Base-by-base conservation (phyloP, 2,113 vertebrate species). In the Porphyrio hochstetteri region DNA sequence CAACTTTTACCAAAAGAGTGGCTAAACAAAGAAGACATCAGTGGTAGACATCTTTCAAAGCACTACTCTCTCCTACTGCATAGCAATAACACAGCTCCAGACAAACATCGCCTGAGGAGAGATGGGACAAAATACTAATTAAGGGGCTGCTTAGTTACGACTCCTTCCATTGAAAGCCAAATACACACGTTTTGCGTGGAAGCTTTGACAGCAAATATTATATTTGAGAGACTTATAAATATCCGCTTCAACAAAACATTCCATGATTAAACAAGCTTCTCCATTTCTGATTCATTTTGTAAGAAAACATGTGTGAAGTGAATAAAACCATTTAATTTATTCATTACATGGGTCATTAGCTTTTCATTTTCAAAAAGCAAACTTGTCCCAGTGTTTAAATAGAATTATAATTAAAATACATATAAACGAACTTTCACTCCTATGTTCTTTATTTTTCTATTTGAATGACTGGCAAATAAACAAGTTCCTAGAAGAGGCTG, bases 361-460 rank as follows among this genome's bases (percentile, higher is more conserved):
- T 92, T 96, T 93, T 94, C 36, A 81, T 88, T 88, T 93, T 75
- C 86, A 81, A 77, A 91, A 94, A 88, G 33, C 25, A 92, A 88
- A 85, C 44, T 23, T 93, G 36, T 78, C 71, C 61, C 44, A 92
- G 33, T 50, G 46, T 75, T 81, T 70, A 94, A 46, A 25, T 86
- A 52, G 55, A 77, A 83, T 78, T 90, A 59, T 70, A 86, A 94
- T 81, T 82, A 91, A 93, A 92, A 87, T 65, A 87, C 23, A 40
- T 61, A 69, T 46, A 65, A 90, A 84, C 17, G 14, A 36, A 70
- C 13, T 93, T 91, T n/a, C 1, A 0, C 12, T 81, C 20, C 40
- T 10, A 2, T 50, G 67, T 63, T 50, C 28, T 81, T 82, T 74
- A 33, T 48, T n/a, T 77, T 74, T 77, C 9, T 83, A 21, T 83